Percentiles rank a stretch among this genome's conserved stretches.
phyloP scores from a whole-genome alignment of 1,140 invertebrate genomes.

The Druon quercuslanigerum region DNA sequence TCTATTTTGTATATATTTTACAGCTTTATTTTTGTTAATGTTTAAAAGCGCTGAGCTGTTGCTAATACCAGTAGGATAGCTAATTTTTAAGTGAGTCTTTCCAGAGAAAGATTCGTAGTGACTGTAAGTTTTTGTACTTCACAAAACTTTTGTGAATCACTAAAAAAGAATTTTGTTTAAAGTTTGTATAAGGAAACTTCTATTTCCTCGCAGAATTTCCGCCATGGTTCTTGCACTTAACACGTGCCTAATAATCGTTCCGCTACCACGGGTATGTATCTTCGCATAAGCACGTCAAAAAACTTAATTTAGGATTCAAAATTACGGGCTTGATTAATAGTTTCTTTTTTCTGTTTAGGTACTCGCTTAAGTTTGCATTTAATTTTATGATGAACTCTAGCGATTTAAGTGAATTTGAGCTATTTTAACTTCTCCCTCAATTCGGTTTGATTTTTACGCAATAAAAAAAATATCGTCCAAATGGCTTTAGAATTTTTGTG shows the following conservation, averaged over 20 bases:
- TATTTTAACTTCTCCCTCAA: too few relatives aligned
- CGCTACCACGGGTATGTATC: neutral
- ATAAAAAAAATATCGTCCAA: too few relatives aligned
- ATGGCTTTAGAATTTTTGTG: too few relatives aligned
- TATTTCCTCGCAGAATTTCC: constrained; percentile 33
- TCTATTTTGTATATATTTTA: too few relatives aligned
- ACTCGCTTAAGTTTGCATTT: too few relatives aligned
- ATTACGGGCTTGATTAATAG: too few relatives aligned
- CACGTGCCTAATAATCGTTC: constrained; percentile 49
- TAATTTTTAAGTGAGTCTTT: neutral
- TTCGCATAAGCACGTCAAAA: too few relatives aligned
- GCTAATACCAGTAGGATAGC: neutral
- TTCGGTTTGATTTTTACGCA: too few relatives aligned
- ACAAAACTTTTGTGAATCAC: constrained; percentile 41
- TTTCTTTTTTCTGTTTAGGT: too few relatives aligned
- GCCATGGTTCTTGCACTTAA: constrained; percentile 44
- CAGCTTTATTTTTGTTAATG: neutral
- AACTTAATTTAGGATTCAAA: too few relatives aligned
- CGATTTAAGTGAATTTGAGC: too few relatives aligned
- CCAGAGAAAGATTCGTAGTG: constrained; percentile 12
- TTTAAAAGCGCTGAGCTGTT: neutral
- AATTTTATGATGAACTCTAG: too few relatives aligned
- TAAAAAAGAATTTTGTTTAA: constrained; percentile 29
- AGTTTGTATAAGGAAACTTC: constrained; percentile 8
- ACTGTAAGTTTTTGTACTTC: constrained; percentile 45